phyloP scores from a whole-genome alignment of 2,888 invertebrate genomes.

The Ramazzottius varieornatus region DNA sequence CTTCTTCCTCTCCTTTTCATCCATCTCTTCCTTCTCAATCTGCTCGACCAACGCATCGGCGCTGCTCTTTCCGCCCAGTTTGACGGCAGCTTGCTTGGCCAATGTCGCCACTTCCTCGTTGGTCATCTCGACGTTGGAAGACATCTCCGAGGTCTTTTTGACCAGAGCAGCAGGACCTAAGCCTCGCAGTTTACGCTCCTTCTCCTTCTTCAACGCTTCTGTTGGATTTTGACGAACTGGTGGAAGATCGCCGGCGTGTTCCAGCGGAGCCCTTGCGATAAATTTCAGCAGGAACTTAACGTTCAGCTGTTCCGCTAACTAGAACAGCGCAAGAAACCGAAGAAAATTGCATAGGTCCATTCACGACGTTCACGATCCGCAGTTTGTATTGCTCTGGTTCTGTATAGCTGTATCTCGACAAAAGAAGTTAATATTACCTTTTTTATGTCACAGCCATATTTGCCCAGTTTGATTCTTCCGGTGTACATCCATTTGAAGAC shows the following conservation, averaged over 20 bases:
- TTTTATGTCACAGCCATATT: background rate
- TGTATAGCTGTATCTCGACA: too few relatives aligned
- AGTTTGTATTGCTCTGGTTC: too few relatives aligned
- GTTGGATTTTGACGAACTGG: too few relatives aligned
- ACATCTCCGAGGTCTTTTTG: background rate
- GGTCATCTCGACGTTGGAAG: background rate
- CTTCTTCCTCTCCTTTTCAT: background rate
- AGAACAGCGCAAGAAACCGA: too few relatives aligned
- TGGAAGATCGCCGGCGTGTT: background rate
- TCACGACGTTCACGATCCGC: too few relatives aligned
- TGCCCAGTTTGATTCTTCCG: background rate
- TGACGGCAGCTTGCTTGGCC: background rate
- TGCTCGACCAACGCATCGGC: background rate
- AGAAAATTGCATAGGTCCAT: too few relatives aligned
- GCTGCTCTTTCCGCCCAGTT: background rate
- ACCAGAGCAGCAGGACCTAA: background rate
- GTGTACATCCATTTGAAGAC: conserved; percentile 1
- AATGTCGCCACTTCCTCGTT: background rate
- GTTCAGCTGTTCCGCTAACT: background rate
- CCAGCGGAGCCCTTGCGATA: too few relatives aligned
- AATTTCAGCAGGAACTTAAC: background rate
- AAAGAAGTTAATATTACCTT: background rate
- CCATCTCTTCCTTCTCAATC: background rate
- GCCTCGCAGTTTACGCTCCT: too few relatives aligned
- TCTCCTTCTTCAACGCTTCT: too few relatives aligned